Conservation (phyloP, 2,113 vertebrate genomes). For the Formicarius rufipectus region DNA sequence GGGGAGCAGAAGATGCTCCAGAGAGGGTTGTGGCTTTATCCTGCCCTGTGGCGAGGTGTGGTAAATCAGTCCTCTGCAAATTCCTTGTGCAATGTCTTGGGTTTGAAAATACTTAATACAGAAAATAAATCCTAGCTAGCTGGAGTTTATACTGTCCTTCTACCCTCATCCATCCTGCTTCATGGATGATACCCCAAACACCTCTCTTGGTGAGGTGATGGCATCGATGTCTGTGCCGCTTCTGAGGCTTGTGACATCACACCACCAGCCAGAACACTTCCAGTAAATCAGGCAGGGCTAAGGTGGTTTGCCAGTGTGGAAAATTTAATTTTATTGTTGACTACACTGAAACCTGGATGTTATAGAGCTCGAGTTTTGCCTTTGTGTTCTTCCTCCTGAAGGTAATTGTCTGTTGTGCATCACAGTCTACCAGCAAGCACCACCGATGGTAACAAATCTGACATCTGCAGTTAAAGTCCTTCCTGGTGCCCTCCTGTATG, state of each 20-base stretch:
- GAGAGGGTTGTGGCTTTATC: background rate
- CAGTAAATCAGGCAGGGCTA: background rate
- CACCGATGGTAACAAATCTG: background rate
- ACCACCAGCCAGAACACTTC: background rate
- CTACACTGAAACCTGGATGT: slow-evolving; percentile 12
- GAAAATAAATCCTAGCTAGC: background rate
- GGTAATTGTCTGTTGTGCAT: background rate
- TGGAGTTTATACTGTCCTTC: background rate
- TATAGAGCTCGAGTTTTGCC: background rate
- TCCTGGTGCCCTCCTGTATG: background rate
- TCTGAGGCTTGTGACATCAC: background rate
- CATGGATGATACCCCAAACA: background rate
- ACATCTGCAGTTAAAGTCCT: background rate
- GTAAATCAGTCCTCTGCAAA: background rate
- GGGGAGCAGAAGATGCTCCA: background rate
- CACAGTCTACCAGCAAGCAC: background rate
- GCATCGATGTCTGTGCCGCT: background rate
- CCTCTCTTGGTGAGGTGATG: background rate
- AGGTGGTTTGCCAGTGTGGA: slow-evolving; percentile 10
- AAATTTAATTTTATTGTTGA: slow-evolving; percentile 51
- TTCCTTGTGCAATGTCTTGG: background rate
- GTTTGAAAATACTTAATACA: background rate
- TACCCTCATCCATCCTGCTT: background rate
- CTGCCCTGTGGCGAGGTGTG: background rate
- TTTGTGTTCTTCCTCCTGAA: background rate